A percentile compares a stretch with the other conserved stretches of the same genome.
Evolutionary conservation across 2,888 invertebrate genomes (phyloP).

Genomic region (Morpho deidamia): DNA sequence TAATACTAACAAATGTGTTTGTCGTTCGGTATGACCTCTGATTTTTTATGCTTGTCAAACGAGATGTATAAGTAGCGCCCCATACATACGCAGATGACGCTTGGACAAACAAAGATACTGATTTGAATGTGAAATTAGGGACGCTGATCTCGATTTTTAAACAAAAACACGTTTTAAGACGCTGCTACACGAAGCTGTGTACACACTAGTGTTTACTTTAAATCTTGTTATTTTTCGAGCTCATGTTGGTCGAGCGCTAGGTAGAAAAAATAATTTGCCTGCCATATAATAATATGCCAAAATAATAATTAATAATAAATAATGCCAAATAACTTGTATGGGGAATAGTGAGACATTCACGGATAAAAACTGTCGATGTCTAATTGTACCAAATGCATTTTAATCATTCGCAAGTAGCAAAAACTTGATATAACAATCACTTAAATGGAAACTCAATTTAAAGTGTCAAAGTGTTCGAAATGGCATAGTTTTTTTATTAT

Average conservation of each 20-base stretch:
- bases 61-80: slow-evolving; percentile 47
- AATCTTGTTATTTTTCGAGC: not conserved
- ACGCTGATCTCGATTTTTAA: slow-evolving; percentile 57
- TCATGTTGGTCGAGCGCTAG: not conserved
- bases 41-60: slow-evolving; percentile 44
- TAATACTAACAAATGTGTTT: slow-evolving; percentile 66
- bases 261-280: too few species aligned
- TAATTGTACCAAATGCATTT: too few species aligned
- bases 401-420: too few species aligned
- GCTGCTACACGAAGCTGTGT: slow-evolving; percentile 12
- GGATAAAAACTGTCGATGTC: too few species aligned
- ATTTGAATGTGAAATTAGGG: slow-evolving; percentile 67
- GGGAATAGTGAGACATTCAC: too few species aligned
- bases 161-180: slow-evolving; percentile 47
- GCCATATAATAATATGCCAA: too few species aligned
- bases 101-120: slow-evolving; percentile 61
- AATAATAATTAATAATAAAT: too few species aligned
- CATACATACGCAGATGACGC: slow-evolving; percentile 66
- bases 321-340: too few species aligned
- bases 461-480: too few species aligned
- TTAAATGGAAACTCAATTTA: too few species aligned
- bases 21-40: slow-evolving; percentile 64
- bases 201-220: slow-evolving; percentile 6
- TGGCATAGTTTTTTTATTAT: too few species aligned
- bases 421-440: too few species aligned